Evolutionary conservation across 1,140 invertebrate species (phyloP).

Genomic region (Adelges cooleyi): DNA sequence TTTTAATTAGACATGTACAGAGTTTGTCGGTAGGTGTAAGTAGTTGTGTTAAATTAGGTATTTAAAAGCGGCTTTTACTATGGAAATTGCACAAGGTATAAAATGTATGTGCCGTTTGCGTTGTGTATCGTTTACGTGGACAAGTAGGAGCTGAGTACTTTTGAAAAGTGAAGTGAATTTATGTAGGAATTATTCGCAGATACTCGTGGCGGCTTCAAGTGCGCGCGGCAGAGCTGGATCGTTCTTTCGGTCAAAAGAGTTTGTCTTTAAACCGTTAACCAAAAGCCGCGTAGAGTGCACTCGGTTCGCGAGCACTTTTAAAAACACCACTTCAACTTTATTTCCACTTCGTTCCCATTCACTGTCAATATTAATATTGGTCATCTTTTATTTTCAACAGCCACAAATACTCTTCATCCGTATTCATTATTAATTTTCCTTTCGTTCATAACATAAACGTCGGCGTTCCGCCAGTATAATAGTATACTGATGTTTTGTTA

Average conservation of each 20-base stretch:
- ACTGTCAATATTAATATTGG: constrained; percentile 27
- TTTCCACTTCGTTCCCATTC: constrained; percentile 25
- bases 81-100: no score
- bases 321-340: constrained; percentile 28
- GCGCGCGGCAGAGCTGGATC: background rate
- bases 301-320: constrained; percentile 25
- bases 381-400: constrained; percentile 23
- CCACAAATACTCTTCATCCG: constrained; percentile 8
- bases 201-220: constrained; percentile 23
- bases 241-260: constrained; percentile 27
- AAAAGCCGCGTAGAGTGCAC: constrained; percentile 26
- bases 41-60: no score
- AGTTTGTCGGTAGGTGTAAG: no score
- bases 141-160: constrained; percentile 19
- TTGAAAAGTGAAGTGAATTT: constrained; percentile 28
- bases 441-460: background rate
- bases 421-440: background rate
- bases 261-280: constrained; percentile 27
- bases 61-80: no score
- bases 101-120: no score
- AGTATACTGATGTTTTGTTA: no score
- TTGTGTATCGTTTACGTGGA: constrained; percentile 16
- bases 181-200: constrained; percentile 26
- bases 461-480: no score
- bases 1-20: no score